Percentiles rank a stretch among this genome's conserved stretches.
Evolutionary conservation across 2,113 vertebrate genomes (phyloP).

Genomic region (Corydoras sp.): DNA sequence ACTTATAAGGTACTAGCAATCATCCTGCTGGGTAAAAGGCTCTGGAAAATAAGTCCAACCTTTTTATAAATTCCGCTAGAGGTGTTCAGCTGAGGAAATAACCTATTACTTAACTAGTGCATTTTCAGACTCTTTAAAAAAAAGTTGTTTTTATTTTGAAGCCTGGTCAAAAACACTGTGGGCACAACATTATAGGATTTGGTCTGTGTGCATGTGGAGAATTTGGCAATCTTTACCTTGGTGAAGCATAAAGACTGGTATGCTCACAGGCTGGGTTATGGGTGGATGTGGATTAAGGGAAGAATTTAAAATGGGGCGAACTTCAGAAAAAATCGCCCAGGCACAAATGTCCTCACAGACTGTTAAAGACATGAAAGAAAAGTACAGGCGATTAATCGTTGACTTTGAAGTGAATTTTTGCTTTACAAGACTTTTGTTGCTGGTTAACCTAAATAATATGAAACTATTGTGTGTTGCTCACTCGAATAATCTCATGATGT

Average conservation of each 20-base stretch:
- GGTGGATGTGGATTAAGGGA: conserved; percentile 18
- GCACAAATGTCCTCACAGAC: conserved; percentile 12
- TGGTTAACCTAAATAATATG: conserved; percentile 16
- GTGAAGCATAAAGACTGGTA: not conserved
- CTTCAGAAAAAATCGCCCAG: conserved; percentile 9
- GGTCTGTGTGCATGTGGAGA: conserved; percentile 15
- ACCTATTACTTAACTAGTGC: conserved; percentile 28
- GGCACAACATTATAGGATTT: conserved; percentile 3
- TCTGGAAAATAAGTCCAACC: conserved; percentile 20
- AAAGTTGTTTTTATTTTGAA: conserved; percentile 22
- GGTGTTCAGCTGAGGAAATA: conserved; percentile 39
- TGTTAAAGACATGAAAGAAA: conserved; percentile 21
- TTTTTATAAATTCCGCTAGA: conserved; percentile 32
- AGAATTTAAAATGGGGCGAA: conserved; percentile 1
- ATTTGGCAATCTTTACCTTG: conserved; percentile 15
- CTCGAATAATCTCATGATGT: not conserved
- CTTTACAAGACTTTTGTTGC: conserved; percentile 15
- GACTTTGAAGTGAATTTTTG: conserved; percentile 15
- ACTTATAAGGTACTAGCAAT: conserved; percentile 15
- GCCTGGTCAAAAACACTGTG: conserved; percentile 20
- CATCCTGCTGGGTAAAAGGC: conserved; percentile 21
- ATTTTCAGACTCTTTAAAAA: conserved; percentile 17
- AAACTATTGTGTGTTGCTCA: conserved; percentile 21
- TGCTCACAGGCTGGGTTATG: not conserved
- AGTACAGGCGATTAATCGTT: not conserved